Evolutionary conservation across 2,888 invertebrate genomes (phyloP), one percentile per base, ranked within the genome.

Genomic region (Drosophila niveifrons): DNA sequence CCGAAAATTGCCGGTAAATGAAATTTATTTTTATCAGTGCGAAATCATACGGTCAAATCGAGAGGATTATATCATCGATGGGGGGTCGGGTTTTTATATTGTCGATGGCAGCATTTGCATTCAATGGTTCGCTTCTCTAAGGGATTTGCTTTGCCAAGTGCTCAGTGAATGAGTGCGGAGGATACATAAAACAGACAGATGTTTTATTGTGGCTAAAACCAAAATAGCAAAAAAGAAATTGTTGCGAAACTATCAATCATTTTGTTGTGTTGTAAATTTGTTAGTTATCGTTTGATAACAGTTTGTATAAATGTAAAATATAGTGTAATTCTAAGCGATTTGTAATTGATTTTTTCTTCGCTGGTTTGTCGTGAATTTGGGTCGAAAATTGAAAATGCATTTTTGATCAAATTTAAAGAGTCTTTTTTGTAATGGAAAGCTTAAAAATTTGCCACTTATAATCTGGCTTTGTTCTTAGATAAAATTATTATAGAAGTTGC

Each of bases 21-120:
- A 75, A 86, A 86, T 86, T 86, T 80, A 82, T 88, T 80, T 78
- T 72, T 80, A 88, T 88, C 83, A 75, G 53, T 66, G 50, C 61
- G 41, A 39, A 41, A 53, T 53, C 50, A 50, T 62, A 62, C 48
- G 65, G 31, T 41, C 58, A 62, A 66, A 75, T 67, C 71, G 61
- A 48, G 48, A 6, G 76, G 64, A 63, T 75, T 46, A 43, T 44
- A 52, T 47, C 47, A 9, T 13, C 29, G 44, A 44, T 51, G 36
- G 57, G 39, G 39, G 7, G n/a, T 6, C 1, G 23, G 18, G 18
- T 3, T 18, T 18, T 23, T 23, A 23, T 15, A 41, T 66, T 75
- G 65, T 62, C 58, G 65, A 63, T 53, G 36, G 28, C 31, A 66
- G 10, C 52, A 75, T 66, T 72, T 77, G 53, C 68, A 68, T 73